Evolutionary conservation across 92 coral and sea anemone genomes (phyloP).

Genomic region (Heteractis magnifica): DNA sequence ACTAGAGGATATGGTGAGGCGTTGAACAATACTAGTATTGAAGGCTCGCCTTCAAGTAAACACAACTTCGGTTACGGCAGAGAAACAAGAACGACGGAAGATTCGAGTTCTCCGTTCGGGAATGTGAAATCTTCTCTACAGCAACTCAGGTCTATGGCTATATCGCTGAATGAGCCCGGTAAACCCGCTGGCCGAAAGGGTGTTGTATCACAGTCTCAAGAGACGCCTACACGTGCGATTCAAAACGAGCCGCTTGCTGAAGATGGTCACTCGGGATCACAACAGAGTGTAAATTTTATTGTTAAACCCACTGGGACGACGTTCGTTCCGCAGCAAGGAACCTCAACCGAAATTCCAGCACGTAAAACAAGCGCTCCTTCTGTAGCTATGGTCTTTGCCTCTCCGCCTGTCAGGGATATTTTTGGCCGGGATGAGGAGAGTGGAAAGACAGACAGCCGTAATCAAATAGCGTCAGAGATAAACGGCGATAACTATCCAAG

Average conservation of each 20-base stretch:
- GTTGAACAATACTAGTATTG: neutral
- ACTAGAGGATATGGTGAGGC: neutral
- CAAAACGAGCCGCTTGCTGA: neutral
- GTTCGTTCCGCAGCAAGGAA: constrained; percentile 1
- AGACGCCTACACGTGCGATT: neutral
- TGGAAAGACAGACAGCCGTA: neutral
- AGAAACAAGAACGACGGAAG: neutral
- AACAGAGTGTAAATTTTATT: neutral
- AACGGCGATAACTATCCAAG: neutral
- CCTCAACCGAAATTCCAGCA: neutral
- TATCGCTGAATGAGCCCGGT: constrained; percentile 19
- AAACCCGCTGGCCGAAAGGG: neutral
- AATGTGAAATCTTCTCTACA: constrained; percentile 13
- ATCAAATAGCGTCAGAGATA: neutral
- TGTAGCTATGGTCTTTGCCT: constrained; percentile 18
- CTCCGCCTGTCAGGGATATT: constrained; percentile 14
- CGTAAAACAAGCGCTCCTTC: constrained; percentile 16
- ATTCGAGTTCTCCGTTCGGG: constrained; percentile 6
- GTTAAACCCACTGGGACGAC: constrained; percentile 17
- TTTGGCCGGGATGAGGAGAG: constrained; percentile 3
- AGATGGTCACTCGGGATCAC: neutral
- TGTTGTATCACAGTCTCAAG: neutral
- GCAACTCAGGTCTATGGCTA: constrained; percentile 18
- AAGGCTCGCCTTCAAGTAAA: neutral
- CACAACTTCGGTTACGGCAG: neutral